These are phyloP conservation scores for Anguilla anguilla DNA, from an alignment of 2,797 vertebrate genomes.

Conservation along the genomic window DNA sequence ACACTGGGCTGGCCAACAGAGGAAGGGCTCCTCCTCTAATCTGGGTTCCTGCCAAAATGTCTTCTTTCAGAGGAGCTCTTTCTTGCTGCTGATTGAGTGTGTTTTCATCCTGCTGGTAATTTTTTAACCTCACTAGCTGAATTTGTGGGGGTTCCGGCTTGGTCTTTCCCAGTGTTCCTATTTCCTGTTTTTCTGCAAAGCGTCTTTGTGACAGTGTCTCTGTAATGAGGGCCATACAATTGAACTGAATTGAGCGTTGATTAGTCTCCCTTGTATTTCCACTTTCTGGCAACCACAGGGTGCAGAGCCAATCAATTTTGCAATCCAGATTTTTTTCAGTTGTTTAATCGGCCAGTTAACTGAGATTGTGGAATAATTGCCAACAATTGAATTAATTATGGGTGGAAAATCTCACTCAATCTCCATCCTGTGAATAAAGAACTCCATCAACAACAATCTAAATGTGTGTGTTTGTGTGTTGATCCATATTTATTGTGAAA, in stretches of 20 bases:
- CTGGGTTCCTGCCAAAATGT: not conserved
- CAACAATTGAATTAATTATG: not conserved
- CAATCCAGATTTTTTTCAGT: not conserved
- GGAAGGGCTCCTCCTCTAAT: not conserved
- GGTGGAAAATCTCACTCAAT: not conserved
- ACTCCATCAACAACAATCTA: not conserved
- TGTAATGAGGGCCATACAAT: not conserved
- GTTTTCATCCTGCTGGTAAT: not conserved
- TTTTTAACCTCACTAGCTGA: not conserved
- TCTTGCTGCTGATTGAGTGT: not conserved
- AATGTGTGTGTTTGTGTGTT: not conserved
- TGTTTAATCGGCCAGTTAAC: not conserved
- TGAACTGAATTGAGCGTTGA: not conserved
- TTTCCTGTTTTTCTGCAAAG: not conserved
- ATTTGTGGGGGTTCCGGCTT: not conserved
- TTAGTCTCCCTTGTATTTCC: not conserved
- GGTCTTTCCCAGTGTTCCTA: not conserved
- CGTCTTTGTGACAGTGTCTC: not conserved
- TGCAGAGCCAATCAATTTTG: slow-evolving; percentile 12
- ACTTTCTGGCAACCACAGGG: not conserved
- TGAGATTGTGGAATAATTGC: not conserved
- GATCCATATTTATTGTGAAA: not conserved
- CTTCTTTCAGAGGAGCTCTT: not conserved
- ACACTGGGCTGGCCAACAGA: not conserved
- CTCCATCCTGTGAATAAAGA: not conserved